Percentiles rank a stretch among this genome's conserved stretches.
These are phyloP conservation scores for Drosophila kepulauana DNA, from an alignment of 1,140 invertebrate species.

Conservation along the genomic window DNA sequence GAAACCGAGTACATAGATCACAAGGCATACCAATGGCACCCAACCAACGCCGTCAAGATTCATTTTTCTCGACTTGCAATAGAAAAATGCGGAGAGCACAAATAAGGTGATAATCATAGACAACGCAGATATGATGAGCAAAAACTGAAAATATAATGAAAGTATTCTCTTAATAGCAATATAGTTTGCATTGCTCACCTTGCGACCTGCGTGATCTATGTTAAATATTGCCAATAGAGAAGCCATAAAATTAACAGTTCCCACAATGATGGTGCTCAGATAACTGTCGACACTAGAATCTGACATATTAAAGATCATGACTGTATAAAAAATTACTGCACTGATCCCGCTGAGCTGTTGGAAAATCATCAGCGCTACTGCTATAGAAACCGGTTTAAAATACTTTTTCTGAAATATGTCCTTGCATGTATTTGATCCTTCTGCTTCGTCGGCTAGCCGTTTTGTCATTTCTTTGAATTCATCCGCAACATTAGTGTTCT, in stretches of 20 bases:
- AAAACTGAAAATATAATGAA: constrained; percentile 3
- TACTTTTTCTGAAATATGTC: constrained; percentile 1
- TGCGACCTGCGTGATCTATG: constrained; percentile 13
- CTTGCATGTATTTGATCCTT: neutral
- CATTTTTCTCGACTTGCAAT: neutral
- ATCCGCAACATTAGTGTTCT: neutral
- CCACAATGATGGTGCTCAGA: constrained; percentile 85
- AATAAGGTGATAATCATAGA: neutral
- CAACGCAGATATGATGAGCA: neutral
- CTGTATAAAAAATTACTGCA: constrained; percentile 96
- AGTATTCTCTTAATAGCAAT: neutral
- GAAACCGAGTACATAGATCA: constrained; percentile 94
- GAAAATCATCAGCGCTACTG: neutral
- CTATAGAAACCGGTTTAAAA: neutral
- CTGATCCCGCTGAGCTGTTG: constrained; percentile 92
- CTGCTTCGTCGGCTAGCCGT: no score
- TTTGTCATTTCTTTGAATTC: neutral
- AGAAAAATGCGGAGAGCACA: neutral
- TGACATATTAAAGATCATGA: constrained; percentile 91
- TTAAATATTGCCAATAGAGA: neutral
- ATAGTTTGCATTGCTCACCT: constrained; percentile 4
- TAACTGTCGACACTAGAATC: constrained; percentile 90
- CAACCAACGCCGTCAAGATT: neutral
- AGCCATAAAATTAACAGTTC: constrained; percentile 8
- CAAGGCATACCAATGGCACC: constrained; percentile 89